These are phyloP conservation scores for Pelochelys cantorii DNA, from an alignment of 2,797 vertebrate species.

Conservation along the genomic window DNA sequence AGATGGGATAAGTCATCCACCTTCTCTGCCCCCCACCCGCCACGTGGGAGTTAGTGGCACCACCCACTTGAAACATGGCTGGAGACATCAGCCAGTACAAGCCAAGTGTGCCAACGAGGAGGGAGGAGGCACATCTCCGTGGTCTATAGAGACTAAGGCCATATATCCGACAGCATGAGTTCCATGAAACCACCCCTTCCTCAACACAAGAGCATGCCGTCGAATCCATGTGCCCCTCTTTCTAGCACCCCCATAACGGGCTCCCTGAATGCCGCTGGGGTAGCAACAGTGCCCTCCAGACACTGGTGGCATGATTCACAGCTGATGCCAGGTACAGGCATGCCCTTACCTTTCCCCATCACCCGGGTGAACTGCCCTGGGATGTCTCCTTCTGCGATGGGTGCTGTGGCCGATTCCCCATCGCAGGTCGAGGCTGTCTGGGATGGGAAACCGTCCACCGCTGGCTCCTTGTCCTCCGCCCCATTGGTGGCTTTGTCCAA, in stretches of 20 bases:
- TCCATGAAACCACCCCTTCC: no score
- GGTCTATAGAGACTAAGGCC: no score
- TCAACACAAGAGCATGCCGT: not conserved
- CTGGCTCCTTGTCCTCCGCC: slow-evolving; percentile 84
- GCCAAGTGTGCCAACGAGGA: no score
- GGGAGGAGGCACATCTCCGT: no score
- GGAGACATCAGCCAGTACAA: not conserved
- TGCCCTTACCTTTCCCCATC: slow-evolving; percentile 93
- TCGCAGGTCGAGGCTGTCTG: slow-evolving; percentile 87
- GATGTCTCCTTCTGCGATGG: slow-evolving; percentile 93
- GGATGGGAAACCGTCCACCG: slow-evolving; percentile 85
- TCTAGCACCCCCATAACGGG: not conserved
- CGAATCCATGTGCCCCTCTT: not conserved
- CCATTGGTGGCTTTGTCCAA: slow-evolving; percentile 80
- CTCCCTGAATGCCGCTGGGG: not conserved
- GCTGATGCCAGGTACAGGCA: not conserved
- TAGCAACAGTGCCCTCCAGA: not conserved
- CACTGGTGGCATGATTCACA: no score
- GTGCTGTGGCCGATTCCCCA: slow-evolving; percentile 88
- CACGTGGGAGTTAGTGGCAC: not conserved
- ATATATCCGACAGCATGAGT: no score
- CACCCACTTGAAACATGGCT: no score
- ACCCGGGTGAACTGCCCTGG: slow-evolving; percentile 96
- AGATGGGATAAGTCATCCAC: not conserved
- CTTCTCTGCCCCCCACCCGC: not conserved